Conservation (phyloP, 2,113 vertebrate species). For the Axis porcinus region DNA sequence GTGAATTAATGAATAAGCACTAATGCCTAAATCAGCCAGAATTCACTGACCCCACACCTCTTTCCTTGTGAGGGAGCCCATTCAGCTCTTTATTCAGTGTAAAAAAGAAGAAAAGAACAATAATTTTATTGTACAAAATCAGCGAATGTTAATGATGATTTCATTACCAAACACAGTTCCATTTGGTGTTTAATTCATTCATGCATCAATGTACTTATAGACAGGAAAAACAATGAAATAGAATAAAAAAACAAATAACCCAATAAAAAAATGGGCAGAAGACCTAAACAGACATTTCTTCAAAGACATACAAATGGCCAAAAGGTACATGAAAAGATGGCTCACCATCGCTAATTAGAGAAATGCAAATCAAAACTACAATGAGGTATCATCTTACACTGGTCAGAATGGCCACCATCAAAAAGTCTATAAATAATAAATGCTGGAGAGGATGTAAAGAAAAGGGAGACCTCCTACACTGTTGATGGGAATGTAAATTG, state of each 20-base stretch:
- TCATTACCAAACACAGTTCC: neutral
- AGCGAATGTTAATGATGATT: neutral
- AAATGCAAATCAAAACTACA: neutral
- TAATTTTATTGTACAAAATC: neutral
- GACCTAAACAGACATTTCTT: neutral
- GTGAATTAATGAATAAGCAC: neutral
- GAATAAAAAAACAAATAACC: neutral
- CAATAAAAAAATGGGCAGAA: neutral
- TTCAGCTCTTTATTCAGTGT: neutral
- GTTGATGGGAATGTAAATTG: neutral
- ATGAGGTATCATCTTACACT: neutral
- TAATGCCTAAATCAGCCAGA: neutral
- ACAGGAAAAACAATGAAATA: neutral
- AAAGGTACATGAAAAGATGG: neutral
- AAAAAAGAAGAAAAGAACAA: neutral
- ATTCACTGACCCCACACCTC: neutral
- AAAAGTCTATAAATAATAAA: neutral
- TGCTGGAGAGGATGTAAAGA: neutral
- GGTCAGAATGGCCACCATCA: neutral
- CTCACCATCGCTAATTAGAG: neutral
- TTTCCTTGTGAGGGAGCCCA: neutral
- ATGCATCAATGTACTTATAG: neutral
- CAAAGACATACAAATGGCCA: neutral
- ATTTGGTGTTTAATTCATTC: neutral
- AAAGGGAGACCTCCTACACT: neutral